These are phyloP conservation scores for Cryptus viduatorius DNA, from an alignment of 2,888 invertebrate species.

Conservation along the genomic window DNA sequence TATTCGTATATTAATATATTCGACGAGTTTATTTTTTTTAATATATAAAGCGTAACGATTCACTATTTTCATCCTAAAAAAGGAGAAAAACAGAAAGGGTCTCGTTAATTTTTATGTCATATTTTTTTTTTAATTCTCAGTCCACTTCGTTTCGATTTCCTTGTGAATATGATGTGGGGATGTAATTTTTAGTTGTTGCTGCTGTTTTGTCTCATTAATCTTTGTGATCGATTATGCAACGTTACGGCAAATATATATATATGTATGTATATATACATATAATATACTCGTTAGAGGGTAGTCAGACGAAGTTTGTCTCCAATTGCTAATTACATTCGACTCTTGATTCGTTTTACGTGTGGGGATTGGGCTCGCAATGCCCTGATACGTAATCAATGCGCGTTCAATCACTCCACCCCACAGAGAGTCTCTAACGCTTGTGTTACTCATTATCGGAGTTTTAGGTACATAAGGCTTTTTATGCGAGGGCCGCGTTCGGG, in stretches of 20 bases:
- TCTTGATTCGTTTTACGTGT: conserved; percentile 33
- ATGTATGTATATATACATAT: not conserved
- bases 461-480: conserved; percentile 60
- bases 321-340: conserved; percentile 74
- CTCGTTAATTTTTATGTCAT: conserved; percentile 76
- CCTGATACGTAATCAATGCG: conserved; percentile 39
- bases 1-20: conserved; percentile 80
- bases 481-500: conserved; percentile 68
- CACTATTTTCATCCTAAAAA: conserved; percentile 79
- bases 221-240: conserved; percentile 77
- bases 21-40: conserved; percentile 75
- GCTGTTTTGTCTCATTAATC: conserved; percentile 65
- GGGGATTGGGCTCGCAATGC: conserved; percentile 25
- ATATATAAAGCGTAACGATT: conserved; percentile 81
- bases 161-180: conserved; percentile 66
- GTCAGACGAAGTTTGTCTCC: conserved; percentile 74
- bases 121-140: conserved; percentile 71
- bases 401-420: conserved; percentile 4
- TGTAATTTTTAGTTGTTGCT: conserved; percentile 56
- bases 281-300: conserved; percentile 45
- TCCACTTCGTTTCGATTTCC: conserved; percentile 77
- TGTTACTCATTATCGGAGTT: conserved; percentile 27
- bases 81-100: conserved; percentile 76
- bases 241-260: conserved; percentile 73
- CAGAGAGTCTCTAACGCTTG: conserved; percentile 18